Evolutionary conservation across 2,888 invertebrate genomes (phyloP).

Genomic region (Willowsia nigromaculata): DNA sequence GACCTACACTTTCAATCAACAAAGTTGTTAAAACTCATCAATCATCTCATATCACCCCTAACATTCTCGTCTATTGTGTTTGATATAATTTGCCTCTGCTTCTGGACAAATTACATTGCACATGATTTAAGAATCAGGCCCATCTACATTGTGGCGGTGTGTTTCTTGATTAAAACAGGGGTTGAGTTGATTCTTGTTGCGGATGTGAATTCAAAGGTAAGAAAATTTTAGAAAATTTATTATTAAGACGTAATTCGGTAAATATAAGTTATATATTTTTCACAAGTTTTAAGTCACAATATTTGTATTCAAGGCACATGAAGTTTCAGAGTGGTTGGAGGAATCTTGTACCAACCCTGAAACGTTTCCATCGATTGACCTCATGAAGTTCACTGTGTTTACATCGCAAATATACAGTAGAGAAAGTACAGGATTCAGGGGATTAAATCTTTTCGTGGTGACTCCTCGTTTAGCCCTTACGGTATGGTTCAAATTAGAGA

Average conservation of each 20-base stretch:
- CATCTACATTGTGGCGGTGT: slow-evolving; percentile 22
- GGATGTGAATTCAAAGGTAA: slow-evolving; percentile 65
- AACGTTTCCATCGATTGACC: slow-evolving; percentile 40
- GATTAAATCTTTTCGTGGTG: slow-evolving; percentile 56
- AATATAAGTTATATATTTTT: not conserved
- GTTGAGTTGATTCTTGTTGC: slow-evolving; percentile 44
- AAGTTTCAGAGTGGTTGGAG: slow-evolving; percentile 62
- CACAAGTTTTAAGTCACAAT: not conserved
- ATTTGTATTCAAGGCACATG: slow-evolving; percentile 36
- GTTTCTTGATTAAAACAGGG: slow-evolving; percentile 34
- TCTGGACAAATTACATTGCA: slow-evolving; percentile 60
- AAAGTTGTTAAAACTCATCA: slow-evolving; percentile 52
- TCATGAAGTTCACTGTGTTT: slow-evolving; percentile 52
- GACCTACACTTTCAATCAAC: slow-evolving; percentile 62
- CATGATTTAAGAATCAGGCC: not conserved
- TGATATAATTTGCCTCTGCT: slow-evolving; percentile 46
- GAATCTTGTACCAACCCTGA: slow-evolving; percentile 37
- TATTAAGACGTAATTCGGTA: too few relatives aligned
- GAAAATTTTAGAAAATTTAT: not conserved
- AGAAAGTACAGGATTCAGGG: slow-evolving; percentile 58
- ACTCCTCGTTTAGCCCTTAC: slow-evolving; percentile 40
- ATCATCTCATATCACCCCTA: slow-evolving; percentile 53
- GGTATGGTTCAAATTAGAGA: slow-evolving; percentile 10
- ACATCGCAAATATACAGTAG: slow-evolving; percentile 60
- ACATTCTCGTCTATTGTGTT: slow-evolving; percentile 50